Percentiles rank a stretch among this genome's conserved stretches.
These are phyloP conservation scores for Fragum fragum DNA, from an alignment of 2,888 invertebrate genomes.

Conservation along the genomic window DNA sequence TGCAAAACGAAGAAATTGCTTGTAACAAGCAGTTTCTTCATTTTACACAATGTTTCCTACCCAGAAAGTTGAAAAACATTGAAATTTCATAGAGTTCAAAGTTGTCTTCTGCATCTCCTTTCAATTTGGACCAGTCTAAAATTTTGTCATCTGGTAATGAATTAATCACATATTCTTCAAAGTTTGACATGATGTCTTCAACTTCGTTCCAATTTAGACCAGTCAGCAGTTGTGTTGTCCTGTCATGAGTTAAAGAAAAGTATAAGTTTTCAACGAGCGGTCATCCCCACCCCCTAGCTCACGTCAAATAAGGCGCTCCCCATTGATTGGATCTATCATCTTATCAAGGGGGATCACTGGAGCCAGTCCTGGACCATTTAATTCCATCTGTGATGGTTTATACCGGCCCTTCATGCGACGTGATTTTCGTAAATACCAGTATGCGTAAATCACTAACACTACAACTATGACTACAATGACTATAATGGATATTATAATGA, in stretches of 20 bases:
- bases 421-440: constrained; percentile 71
- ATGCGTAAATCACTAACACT: constrained; percentile 58
- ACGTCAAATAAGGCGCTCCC: constrained; percentile 69
- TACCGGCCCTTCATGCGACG: constrained; percentile 77
- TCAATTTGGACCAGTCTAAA: too few species aligned
- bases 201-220: neutral
- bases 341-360: constrained; percentile 72
- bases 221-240: neutral
- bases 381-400: constrained; percentile 77
- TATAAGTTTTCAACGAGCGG: constrained; percentile 38
- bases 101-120: too few species aligned
- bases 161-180: too few species aligned
- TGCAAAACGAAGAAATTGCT: too few species aligned
- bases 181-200: too few species aligned
- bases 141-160: too few species aligned
- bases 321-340: constrained; percentile 66
- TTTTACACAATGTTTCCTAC: too few species aligned
- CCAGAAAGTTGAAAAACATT: too few species aligned
- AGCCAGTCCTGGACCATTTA: constrained; percentile 47
- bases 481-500: constrained; percentile 68
- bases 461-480: constrained; percentile 67
- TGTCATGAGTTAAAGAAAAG: constrained; percentile 34
- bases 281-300: constrained; percentile 60
- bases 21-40: too few species aligned
- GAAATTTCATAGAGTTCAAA: too few species aligned